Base-by-base conservation (phyloP, 2,797 vertebrate genomes). In the Triplophysa yarkandensis region DNA sequence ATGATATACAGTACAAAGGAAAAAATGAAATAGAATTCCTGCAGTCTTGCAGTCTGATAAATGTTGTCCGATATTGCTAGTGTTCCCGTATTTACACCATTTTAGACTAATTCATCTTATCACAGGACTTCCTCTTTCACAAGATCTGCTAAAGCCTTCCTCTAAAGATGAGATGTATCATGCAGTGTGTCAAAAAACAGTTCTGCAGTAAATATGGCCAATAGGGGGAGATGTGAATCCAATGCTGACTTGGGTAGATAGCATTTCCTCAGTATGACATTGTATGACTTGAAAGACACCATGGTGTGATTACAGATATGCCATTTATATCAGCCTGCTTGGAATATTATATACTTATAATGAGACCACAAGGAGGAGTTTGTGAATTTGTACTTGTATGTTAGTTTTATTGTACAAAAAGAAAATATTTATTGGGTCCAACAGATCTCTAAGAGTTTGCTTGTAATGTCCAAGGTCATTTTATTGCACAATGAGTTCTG, bases 191-290 rank as follows among this genome's bases (percentile, higher is more conserved):
- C 19, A n/a, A 17, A n/a, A 52, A 25, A 66, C 52, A 2, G 34
- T 10, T 19, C 17, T 82, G 83, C 61, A 77, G 70, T 83, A 66
- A 43, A 66, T 63, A n/a, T 16, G 4, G 19, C 85, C 91, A 89
- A 85, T 83, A 88, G 91, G 85, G 88, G 89, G 89, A 88, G 90
- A 64, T 88, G 80, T 86, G 83, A 62, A 61, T 54, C 86, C 73
- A 87, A 81, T 88, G 77, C 68, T 71, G 48, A 57, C 28, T 50
- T 48, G 30, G 4, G n/a, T 30, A 32, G 46, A 61, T n/a, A 48
- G 17, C 14, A 36, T 27, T 48, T 21, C 23, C 30, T 4, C 19
- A 21, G 34, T 9, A 43, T 68, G 69, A 44, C 68, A 66, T 68
- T 46, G 54, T 74, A 46, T 70, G 28, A 41, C 48, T 34, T 84